Evolutionary conservation across 2,888 invertebrate genomes (phyloP), one percentile per base, ranked within the genome.

Genomic region (Agelastica alni): DNA sequence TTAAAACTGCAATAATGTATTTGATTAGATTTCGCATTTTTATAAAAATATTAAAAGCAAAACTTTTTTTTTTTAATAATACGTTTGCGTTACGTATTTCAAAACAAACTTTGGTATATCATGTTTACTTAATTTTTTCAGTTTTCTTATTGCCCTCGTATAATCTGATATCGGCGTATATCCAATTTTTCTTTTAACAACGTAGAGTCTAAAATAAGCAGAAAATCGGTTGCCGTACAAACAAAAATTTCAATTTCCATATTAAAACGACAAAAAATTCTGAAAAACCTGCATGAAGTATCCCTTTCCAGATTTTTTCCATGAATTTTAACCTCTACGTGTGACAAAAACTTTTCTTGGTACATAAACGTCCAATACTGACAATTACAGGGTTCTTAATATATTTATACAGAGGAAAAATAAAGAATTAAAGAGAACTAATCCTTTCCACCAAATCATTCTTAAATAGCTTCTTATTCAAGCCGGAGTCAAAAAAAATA

Each of bases 171-270:
- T 32, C 31, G 4, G 31, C 31, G 6, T 13, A 13, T 7, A 13
- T 32, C 31, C 31, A 32, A 5, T 7, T 13, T n/a, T 14, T 14
- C 31, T 32, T 32, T 32, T 32, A 32, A 13, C 31, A 13, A 7
- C 10, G 9, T 32, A 32, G 17, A 9, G 37, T 47, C 37, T 47
- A 39, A 46, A 46, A 53, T 52, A 55, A 57, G 52, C 55, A 55
- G 42, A 57, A 55, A 55, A 60, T 57, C 55, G 44, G 46, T 36
- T 43, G 32, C 18, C 44, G 44, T 48, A 49, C 57, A 60, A 60
- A 60, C 60, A 60, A 54, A 60, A 46, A 51, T 55, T 57, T 49
- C 60, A 60, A 60, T 60, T 57, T 60, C 60, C 60, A 60, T 60
- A 60, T 60, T 60, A 57, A 60, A 57, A 47, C 51, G 51, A 51